Conservation (phyloP, 2,797 vertebrate genomes). For the Acanthornis magna region DNA sequence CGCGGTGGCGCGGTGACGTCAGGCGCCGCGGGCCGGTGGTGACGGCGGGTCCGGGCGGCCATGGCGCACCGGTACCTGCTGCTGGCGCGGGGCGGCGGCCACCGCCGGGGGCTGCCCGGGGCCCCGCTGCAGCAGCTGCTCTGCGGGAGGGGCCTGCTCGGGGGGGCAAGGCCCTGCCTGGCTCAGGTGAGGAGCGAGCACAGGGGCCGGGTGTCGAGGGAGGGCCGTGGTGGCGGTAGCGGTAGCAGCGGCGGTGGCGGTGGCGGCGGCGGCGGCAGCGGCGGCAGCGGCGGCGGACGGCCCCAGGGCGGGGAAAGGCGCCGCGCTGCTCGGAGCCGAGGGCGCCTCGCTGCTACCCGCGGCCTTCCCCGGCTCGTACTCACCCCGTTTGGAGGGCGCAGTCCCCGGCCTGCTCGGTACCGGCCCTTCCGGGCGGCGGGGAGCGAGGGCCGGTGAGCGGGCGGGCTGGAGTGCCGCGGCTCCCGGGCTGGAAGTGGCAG, state of each 20-base stretch:
- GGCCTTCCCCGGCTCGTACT: background rate
- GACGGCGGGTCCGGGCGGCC: background rate
- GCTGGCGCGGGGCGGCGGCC: constrained; percentile 72
- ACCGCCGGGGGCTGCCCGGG: constrained; percentile 65
- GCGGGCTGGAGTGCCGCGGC: background rate
- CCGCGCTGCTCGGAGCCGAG: background rate
- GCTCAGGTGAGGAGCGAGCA: constrained; percentile 63
- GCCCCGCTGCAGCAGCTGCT: constrained; percentile 28
- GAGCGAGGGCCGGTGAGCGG: background rate
- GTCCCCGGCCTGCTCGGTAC: background rate
- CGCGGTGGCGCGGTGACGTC: background rate
- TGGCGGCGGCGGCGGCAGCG: no score
- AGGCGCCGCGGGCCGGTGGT: background rate
- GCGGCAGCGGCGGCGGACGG: background rate
- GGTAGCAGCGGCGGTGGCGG: no score
- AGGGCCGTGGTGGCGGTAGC: no score
- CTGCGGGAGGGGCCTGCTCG: background rate
- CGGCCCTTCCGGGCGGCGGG: background rate
- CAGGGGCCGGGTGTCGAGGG: rapidly evolving
- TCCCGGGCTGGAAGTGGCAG: background rate
- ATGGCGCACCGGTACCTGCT: constrained; percentile 82
- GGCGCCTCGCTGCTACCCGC: background rate
- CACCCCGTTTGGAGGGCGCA: no score
- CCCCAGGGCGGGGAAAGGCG: background rate
- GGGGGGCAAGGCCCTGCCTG: constrained; percentile 4